These are phyloP conservation scores for Acanthosepion lycidas DNA, from an alignment of 2,888 invertebrate genomes.

Conservation along the genomic window DNA sequence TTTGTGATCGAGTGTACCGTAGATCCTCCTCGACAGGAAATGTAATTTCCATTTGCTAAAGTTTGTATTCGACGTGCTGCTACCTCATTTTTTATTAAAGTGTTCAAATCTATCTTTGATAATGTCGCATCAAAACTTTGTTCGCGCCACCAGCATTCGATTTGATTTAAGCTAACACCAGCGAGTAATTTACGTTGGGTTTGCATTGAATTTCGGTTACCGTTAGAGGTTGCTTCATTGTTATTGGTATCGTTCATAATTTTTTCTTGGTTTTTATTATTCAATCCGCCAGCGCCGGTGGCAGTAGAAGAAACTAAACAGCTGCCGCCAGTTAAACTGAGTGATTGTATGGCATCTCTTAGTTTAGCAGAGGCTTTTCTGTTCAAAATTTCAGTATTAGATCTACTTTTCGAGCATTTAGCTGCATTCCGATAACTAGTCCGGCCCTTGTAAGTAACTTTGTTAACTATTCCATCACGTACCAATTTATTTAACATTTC, in stretches of 20 bases:
- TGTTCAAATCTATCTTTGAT: not conserved
- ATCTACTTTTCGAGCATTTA: constrained; percentile 79
- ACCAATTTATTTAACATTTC: constrained; percentile 84
- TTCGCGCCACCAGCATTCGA: constrained; percentile 37
- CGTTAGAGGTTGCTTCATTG: not conserved
- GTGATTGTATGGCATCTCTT: constrained; percentile 25
- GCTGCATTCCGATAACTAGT: constrained; percentile 89
- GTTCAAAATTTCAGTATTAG: not conserved
- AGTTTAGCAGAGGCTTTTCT: not conserved
- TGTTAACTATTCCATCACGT: constrained; percentile 83
- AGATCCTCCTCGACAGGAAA: not conserved
- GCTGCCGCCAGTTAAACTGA: not conserved
- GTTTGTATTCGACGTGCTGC: not conserved
- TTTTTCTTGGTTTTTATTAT: not conserved
- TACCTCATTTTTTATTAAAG: not conserved
- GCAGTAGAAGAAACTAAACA: too few relatives aligned
- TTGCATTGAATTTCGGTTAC: not conserved
- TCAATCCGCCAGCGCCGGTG: not conserved
- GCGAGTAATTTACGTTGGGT: not conserved
- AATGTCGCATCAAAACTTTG: constrained; percentile 36
- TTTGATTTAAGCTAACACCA: not conserved
- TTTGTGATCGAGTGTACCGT: too few relatives aligned
- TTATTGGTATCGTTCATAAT: not conserved
- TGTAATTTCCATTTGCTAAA: constrained; percentile 39
- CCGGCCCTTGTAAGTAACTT: constrained; percentile 90